Evolutionary conservation across 2,113 vertebrate species (phyloP), one percentile per base, ranked within the genome.

Genomic region (Boleophthalmus pectinirostris): DNA sequence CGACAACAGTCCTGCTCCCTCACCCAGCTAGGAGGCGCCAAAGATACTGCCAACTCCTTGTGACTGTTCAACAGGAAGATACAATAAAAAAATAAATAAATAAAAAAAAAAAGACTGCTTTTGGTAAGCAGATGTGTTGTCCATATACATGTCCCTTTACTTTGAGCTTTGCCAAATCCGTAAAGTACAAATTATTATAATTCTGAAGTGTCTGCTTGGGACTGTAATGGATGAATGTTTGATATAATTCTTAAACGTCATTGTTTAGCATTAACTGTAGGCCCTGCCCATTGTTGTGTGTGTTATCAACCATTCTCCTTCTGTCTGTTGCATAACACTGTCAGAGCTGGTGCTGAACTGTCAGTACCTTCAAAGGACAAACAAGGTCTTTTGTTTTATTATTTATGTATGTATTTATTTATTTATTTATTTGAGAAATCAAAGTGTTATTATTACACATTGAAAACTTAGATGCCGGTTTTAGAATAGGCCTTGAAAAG

Each of bases 1-100:
- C 0, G 97, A 97, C 87, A 96, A 93, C 91, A 98, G 96, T 90
- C 97, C 96, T 3, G 92, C 94, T 68, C 93, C 95, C 79, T 97
- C 96, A 76, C 97, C 97, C 86, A 96, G 96, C 94, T 98, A 96
- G 92, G 84, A 78, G 83, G 81, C 82, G 75, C 87, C 82, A 85
- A 82, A 82, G 57, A 67, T 70, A 74, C 78, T 84, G 78, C 82
- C 85, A 67, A 75, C 75, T 60, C 63, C 66, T 63, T 84, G 45
- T 82, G 79, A 85, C 79, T 74, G 82, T 83, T 74, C 51, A 63
- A 69, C 47, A 45, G 68, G 68, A 69, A 80, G 54, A 83, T 66
- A 43, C 38, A 11, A 54, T 65, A n/a, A n/a, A n/a, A n/a, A n/a
- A n/a, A n/a, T n/a, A n/a, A n/a, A n/a, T n/a, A n/a, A n/a, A n/a